phyloP scores from a whole-genome alignment of 2,888 invertebrate species.

The Physocephala rufipes region DNA sequence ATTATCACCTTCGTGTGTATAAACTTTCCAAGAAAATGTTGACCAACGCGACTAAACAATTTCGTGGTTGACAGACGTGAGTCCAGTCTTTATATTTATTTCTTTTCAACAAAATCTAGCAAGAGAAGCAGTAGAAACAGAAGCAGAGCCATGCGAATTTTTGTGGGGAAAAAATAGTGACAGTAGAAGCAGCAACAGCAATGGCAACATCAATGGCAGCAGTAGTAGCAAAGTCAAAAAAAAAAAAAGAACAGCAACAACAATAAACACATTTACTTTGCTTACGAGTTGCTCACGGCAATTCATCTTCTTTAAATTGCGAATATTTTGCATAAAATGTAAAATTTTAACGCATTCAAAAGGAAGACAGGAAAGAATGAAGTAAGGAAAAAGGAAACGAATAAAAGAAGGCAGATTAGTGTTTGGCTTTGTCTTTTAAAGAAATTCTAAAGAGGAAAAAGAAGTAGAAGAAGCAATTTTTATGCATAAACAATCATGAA shows the following conservation, averaged over 20 bases:
- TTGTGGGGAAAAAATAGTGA: too few species aligned
- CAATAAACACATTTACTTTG: too few species aligned
- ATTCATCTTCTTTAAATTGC: conserved; percentile 34
- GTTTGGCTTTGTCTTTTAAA: too few species aligned
- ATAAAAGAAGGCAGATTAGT: too few species aligned
- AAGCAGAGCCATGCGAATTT: too few species aligned
- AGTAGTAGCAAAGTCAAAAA: conserved; percentile 8
- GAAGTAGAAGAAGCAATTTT: background rate
- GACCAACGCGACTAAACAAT: background rate
- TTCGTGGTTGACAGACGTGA: conserved; percentile 2
- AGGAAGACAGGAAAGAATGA: background rate
- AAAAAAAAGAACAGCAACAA: background rate
- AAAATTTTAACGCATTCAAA: conserved; percentile 24
- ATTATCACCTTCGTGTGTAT: background rate
- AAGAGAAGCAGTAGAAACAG: too few species aligned
- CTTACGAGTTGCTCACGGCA: conserved; percentile 22
- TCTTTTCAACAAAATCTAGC: background rate
- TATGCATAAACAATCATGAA: conserved; percentile 38
- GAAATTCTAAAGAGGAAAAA: background rate
- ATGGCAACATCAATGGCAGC: background rate
- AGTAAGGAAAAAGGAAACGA: background rate
- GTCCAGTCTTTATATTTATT: conserved; percentile 18
- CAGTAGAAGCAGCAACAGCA: too few species aligned
- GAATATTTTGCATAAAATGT: conserved; percentile 29
- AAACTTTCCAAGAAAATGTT: background rate